A percentile compares a stretch with the other conserved stretches of the same genome.
phyloP scores from a whole-genome alignment of 2,113 vertebrate genomes.

The Phocoena sinus region DNA sequence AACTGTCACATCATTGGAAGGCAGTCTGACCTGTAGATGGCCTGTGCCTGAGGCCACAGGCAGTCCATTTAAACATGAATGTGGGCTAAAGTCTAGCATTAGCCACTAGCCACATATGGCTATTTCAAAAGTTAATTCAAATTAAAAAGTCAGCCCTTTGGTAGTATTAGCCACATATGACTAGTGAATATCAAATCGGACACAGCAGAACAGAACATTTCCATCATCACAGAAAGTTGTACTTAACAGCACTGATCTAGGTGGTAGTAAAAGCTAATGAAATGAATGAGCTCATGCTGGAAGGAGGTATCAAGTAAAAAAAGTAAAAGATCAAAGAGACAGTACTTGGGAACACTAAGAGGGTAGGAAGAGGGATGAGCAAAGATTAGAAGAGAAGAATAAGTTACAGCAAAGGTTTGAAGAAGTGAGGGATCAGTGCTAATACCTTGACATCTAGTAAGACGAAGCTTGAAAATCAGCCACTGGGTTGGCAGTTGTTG shows the following conservation, averaged over 20 bases:
- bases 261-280: background rate
- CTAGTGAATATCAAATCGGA: background rate
- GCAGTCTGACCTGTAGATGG: background rate
- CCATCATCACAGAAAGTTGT: background rate
- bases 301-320: background rate
- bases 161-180: background rate
- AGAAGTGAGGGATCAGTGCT: background rate
- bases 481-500: background rate
- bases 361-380: background rate
- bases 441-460: background rate
- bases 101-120: background rate
- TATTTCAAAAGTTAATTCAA: conserved; percentile 9
- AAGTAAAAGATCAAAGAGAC: background rate
- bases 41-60: background rate
- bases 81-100: background rate
- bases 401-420: background rate
- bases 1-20: background rate
- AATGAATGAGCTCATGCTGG: background rate
- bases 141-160: background rate
- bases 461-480: background rate
- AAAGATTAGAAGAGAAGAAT: background rate
- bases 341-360: background rate
- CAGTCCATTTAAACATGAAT: background rate
- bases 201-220: background rate
- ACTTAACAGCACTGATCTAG: background rate